These are phyloP conservation scores for Drosophila colorata DNA, from an alignment of 2,888 invertebrate species.

Conservation along the genomic window DNA sequence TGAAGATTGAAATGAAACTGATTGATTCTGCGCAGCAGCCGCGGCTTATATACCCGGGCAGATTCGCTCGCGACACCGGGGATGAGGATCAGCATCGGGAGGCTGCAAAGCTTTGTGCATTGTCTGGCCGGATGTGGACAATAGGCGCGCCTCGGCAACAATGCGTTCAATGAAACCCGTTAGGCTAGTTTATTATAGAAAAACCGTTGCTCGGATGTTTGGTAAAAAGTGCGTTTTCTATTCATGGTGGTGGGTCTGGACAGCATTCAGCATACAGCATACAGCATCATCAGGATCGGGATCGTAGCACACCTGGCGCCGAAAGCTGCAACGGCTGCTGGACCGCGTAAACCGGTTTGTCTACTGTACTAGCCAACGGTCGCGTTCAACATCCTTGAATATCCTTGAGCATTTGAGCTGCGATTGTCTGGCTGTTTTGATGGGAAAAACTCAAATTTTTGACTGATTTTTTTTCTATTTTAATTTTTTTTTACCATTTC, in stretches of 20 bases:
- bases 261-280: slow-evolving; percentile 44
- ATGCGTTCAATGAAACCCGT: slow-evolving; percentile 68
- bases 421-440: slow-evolving; percentile 55
- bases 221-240: slow-evolving; percentile 65
- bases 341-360: slow-evolving; percentile 62
- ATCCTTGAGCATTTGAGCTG: slow-evolving; percentile 84
- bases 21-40: slow-evolving; percentile 81
- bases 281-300: slow-evolving; percentile 59
- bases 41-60: slow-evolving; percentile 72
- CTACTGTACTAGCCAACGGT: slow-evolving; percentile 16
- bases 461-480: slow-evolving; percentile 45
- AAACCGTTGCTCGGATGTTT: slow-evolving; percentile 68
- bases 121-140: slow-evolving; percentile 67
- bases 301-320: slow-evolving; percentile 71
- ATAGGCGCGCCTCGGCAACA: slow-evolving; percentile 58
- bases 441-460: slow-evolving; percentile 69
- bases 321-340: slow-evolving; percentile 71
- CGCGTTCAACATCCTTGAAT: slow-evolving; percentile 60
- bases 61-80: slow-evolving; percentile 17
- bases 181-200: slow-evolving; percentile 79
- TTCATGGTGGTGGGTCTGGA: slow-evolving; percentile 71
- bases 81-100: slow-evolving; percentile 44
- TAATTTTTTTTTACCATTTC: neutral
- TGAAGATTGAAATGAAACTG: slow-evolving; percentile 84
- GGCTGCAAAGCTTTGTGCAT: slow-evolving; percentile 68